Evolutionary conservation across 2,113 vertebrate genomes (phyloP).

Genomic region (Empidonax traillii): DNA sequence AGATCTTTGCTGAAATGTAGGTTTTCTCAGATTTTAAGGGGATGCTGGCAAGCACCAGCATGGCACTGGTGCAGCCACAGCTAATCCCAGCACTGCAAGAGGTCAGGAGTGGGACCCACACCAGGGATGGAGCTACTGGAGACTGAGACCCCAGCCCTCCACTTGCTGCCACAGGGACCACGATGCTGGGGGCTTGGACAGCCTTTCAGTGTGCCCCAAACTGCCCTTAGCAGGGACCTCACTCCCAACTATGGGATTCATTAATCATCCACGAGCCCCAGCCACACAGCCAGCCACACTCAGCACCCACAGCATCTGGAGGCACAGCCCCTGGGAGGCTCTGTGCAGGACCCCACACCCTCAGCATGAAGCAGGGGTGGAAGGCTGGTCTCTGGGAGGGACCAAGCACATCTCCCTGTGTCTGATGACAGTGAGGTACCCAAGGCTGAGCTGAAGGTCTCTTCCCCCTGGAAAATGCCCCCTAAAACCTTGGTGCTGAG

Average conservation of each 20-base stretch:
- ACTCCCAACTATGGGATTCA: background rate
- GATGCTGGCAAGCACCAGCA: accelerated
- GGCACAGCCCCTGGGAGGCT: too few species aligned
- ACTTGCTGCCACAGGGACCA: background rate
- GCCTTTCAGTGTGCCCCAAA: background rate
- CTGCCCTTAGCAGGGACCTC: background rate
- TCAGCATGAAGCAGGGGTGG: background rate
- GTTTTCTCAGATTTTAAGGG: background rate
- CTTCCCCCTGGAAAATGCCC: background rate
- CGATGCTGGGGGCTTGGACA: accelerated
- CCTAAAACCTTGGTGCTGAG: accelerated
- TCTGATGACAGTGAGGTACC: background rate
- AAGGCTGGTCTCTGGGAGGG: background rate
- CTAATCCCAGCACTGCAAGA: background rate
- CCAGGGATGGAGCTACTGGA: background rate
- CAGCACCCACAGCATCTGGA: background rate
- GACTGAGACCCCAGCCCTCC: background rate
- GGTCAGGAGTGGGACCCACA: background rate
- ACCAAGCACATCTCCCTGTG: background rate
- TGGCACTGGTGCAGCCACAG: background rate
- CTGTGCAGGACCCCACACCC: accelerated
- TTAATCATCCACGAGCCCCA: background rate
- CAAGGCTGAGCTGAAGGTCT: background rate
- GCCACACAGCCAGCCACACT: background rate
- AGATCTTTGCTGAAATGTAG: background rate